These are phyloP conservation scores for Euwallacea fornicatus DNA, from an alignment of 1,140 invertebrate species.

Conservation along the genomic window DNA sequence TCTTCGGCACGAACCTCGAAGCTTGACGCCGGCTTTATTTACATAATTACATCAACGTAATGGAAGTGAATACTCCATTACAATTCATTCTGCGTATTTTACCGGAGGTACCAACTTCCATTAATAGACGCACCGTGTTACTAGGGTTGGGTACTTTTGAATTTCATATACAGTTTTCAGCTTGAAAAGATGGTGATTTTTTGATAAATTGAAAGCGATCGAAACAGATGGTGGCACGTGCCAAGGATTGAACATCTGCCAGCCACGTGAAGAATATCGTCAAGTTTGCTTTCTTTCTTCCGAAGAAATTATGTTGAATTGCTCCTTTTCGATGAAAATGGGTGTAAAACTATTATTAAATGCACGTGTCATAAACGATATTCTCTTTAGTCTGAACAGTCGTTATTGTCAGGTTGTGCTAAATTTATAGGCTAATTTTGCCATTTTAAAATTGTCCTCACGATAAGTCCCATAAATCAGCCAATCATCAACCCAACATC, in stretches of 20 bases:
- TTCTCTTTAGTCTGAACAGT: no score
- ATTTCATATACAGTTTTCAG: not conserved
- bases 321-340: no score
- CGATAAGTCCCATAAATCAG: no score
- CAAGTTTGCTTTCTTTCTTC: no score
- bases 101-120: not conserved
- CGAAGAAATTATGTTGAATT: no score
- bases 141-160: not conserved
- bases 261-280: not conserved
- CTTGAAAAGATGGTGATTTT: not conserved
- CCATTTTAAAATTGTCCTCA: no score
- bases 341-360: no score
- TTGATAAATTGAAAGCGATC: not conserved
- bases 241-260: slow-evolving; percentile 3
- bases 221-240: slow-evolving; percentile 12
- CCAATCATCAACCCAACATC: no score
- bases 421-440: no score
- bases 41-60: slow-evolving; percentile 32
- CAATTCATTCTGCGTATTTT: slow-evolving; percentile 35
- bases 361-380: no score
- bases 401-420: no score
- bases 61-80: slow-evolving; percentile 35
- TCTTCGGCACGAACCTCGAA: slow-evolving; percentile 16
- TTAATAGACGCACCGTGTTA: slow-evolving; percentile 5
- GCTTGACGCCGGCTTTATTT: slow-evolving; percentile 12